Evolutionary conservation across 2,113 vertebrate species (phyloP).

Genomic region (Osmerus eperlanus): DNA sequence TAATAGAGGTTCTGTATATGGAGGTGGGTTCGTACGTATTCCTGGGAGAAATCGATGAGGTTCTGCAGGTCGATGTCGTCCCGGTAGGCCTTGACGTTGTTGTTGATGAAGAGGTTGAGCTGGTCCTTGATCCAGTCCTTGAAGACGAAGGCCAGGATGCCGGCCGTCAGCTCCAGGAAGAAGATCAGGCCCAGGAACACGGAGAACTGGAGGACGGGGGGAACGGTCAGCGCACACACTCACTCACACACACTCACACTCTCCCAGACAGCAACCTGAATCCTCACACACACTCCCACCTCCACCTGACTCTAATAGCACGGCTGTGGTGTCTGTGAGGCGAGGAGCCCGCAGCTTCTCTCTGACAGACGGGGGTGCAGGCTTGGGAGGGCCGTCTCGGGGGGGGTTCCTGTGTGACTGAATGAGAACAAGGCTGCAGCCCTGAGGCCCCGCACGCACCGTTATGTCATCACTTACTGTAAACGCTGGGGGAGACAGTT

Average conservation of each 20-base stretch:
- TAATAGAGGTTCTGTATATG: too few relatives aligned
- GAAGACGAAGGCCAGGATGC: constrained; percentile 88
- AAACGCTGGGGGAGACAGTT: constrained; percentile 53
- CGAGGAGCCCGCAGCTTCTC: constrained; percentile 1
- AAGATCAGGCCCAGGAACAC: constrained; percentile 92
- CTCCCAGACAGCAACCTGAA: background rate
- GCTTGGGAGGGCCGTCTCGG: background rate
- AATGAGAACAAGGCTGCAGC: constrained; percentile 36
- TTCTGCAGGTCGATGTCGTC: constrained; percentile 93
- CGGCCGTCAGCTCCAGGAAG: constrained; percentile 87
- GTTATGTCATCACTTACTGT: constrained; percentile 58
- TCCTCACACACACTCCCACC: too few relatives aligned
- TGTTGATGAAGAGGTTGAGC: constrained; percentile 92
- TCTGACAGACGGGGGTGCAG: constrained; percentile 17
- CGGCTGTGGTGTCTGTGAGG: too few relatives aligned
- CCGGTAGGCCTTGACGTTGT: constrained; percentile 88
- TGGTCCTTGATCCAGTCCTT: constrained; percentile 96
- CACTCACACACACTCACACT: constrained; percentile 1
- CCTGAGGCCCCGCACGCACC: constrained; percentile 39
- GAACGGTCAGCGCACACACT: constrained; percentile 10
- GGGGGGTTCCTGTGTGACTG: constrained; percentile 30
- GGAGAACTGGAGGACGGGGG: constrained; percentile 75
- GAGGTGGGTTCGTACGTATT: constrained; percentile 79
- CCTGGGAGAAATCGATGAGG: constrained; percentile 91
- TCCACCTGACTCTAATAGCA: too few relatives aligned